Percentiles rank a stretch among this genome's conserved stretches.
phyloP scores from a whole-genome alignment of 2,797 vertebrate species.

The Tympanoctomys barrerae region DNA sequence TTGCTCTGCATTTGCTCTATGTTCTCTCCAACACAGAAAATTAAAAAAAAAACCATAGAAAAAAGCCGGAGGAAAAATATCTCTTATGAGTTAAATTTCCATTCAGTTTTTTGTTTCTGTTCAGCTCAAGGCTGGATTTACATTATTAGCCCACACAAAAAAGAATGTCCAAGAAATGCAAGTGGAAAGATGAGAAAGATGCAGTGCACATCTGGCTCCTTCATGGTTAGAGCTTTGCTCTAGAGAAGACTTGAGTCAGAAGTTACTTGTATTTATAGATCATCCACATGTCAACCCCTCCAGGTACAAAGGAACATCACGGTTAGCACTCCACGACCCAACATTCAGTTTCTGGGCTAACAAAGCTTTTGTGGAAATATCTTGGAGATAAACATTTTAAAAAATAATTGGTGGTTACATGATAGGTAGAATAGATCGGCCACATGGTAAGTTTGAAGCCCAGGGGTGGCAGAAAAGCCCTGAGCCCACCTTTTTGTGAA shows the following conservation, averaged over 20 bases:
- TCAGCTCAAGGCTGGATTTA: slow-evolving; percentile 9
- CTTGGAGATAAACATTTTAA: neutral
- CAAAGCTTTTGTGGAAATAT: neutral
- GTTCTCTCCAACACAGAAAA: neutral
- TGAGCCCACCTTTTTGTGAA: no score
- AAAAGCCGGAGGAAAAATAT: neutral
- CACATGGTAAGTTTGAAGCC: neutral
- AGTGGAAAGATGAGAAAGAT: slow-evolving; percentile 15
- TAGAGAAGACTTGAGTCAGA: neutral
- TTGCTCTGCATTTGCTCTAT: neutral
- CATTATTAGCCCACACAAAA: neutral
- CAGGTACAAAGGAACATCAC: neutral
- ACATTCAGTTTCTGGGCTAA: slow-evolving; percentile 19
- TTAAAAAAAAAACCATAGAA: neutral
- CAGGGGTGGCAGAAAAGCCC: neutral
- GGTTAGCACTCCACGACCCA: neutral
- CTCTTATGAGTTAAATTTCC: slow-evolving; percentile 47
- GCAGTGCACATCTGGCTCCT: slow-evolving; percentile 43
- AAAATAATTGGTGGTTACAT: neutral
- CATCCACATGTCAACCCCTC: neutral
- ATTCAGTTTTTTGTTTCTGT: neutral
- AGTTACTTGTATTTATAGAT: slow-evolving; percentile 37
- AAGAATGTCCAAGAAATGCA: slow-evolving; percentile 47
- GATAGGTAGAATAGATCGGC: neutral
- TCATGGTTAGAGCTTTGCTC: slow-evolving; percentile 18